Percentiles rank a stretch among this genome's conserved stretches.
phyloP scores from a whole-genome alignment of 1,140 invertebrate genomes.

The Brachionus rotundiformis region DNA sequence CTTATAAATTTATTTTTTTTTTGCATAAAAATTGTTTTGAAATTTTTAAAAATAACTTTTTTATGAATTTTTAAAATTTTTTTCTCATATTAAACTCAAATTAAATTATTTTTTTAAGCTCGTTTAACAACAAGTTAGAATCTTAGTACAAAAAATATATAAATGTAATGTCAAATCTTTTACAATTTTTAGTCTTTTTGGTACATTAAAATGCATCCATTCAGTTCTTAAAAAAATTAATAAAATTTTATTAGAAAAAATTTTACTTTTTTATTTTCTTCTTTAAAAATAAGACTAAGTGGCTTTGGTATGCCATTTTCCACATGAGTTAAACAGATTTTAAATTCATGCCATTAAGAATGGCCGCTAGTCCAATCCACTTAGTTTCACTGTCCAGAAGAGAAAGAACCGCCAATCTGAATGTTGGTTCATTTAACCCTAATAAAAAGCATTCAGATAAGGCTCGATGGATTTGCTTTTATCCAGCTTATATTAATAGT shows the following conservation, averaged over 20 bases:
- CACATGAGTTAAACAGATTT: background rate
- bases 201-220: background rate
- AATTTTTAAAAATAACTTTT: conserved; percentile 8
- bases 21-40: conserved; percentile 29
- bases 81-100: background rate
- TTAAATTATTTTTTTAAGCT: background rate
- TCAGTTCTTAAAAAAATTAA: background rate
- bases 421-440: conserved; percentile 45
- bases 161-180: conserved; percentile 10
- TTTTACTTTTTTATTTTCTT: background rate
- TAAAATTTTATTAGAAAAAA: background rate
- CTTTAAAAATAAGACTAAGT: background rate
- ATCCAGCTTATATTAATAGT: conserved; percentile 91
- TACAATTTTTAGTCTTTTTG: conserved; percentile 8
- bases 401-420: conserved; percentile 45
- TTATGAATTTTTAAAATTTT: conserved; percentile 4
- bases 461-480: conserved; percentile 82
- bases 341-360: background rate
- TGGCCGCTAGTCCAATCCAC: conserved; percentile 21
- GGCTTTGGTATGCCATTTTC: background rate
- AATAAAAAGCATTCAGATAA: conserved; percentile 46
- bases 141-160: background rate
- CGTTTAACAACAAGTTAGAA: background rate
- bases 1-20: background rate
- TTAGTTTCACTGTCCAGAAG: conserved; percentile 40